These are phyloP conservation scores for Microtus richardsoni DNA, from an alignment of 2,113 vertebrate genomes.

Conservation along the genomic window DNA sequence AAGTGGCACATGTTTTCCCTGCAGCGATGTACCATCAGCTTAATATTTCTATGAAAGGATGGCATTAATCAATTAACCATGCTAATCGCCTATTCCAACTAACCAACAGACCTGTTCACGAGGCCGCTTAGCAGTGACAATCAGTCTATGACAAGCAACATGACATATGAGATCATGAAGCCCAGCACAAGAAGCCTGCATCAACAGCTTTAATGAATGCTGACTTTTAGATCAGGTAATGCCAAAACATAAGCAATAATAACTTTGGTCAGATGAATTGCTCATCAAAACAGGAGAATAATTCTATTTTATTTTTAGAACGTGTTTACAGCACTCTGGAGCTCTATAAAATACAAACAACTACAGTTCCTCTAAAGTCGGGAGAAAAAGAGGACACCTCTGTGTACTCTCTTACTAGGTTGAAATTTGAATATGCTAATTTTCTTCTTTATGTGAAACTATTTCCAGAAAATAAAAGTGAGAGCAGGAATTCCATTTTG, in stretches of 20 bases:
- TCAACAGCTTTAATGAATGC: neutral
- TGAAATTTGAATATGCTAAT: conserved; percentile 37
- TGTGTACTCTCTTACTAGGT: neutral
- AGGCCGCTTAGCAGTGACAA: neutral
- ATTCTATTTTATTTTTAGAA: conserved; percentile 56
- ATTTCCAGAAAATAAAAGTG: conserved; percentile 6
- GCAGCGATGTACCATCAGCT: neutral
- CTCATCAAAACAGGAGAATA: conserved; percentile 51
- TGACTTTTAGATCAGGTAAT: neutral
- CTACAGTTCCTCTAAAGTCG: conserved; percentile 13
- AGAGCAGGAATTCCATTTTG: conserved; percentile 9
- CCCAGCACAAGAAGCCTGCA: neutral
- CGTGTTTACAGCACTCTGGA: conserved; percentile 51
- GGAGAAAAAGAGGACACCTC: conserved; percentile 1
- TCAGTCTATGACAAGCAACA: neutral
- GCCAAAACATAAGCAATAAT: conserved; percentile 2
- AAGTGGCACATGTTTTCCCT: neutral
- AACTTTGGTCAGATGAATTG: conserved; percentile 57
- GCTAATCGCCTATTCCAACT: neutral
- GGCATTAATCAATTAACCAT: neutral
- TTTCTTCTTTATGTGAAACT: conserved; percentile 10
- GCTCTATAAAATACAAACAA: conserved; percentile 38
- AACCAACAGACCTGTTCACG: neutral
- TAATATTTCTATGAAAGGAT: neutral
- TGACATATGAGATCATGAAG: neutral